phyloP scores from a whole-genome alignment of 2,888 invertebrate genomes.

The Microplitis deprimator region DNA sequence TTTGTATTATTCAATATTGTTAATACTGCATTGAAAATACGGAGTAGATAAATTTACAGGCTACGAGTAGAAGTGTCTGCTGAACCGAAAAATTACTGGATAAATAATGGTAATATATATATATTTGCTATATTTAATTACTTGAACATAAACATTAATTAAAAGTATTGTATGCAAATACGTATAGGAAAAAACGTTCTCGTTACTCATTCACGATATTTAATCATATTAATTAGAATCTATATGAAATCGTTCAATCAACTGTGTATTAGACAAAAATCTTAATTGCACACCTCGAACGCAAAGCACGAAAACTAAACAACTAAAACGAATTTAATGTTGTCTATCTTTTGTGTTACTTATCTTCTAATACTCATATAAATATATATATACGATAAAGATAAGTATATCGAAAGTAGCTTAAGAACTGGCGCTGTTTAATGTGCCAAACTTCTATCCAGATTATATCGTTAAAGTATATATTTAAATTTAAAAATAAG shows the following conservation, averaged over 20 bases:
- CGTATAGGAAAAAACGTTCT: too few relatives aligned
- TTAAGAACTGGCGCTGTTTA: not conserved
- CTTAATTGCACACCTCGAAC: too few relatives aligned
- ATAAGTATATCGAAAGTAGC: not conserved
- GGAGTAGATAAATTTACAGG: constrained; percentile 37
- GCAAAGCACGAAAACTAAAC: not conserved
- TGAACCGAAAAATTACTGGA: not conserved
- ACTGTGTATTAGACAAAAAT: too few relatives aligned
- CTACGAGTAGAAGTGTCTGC: not conserved
- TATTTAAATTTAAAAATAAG: constrained; percentile 61
- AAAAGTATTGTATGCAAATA: too few relatives aligned
- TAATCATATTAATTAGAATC: too few relatives aligned
- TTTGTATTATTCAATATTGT: constrained; percentile 38
- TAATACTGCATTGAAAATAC: constrained; percentile 50
- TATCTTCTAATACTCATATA: constrained; percentile 4
- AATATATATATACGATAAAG: not conserved
- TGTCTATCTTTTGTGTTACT: constrained; percentile 7
- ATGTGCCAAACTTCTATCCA: not conserved
- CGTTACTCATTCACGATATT: too few relatives aligned
- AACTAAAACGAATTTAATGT: not conserved
- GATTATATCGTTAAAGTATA: constrained; percentile 18
- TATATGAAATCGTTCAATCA: too few relatives aligned
- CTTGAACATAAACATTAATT: too few relatives aligned
- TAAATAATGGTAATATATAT: too few relatives aligned
- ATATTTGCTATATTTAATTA: too few relatives aligned